These are phyloP conservation scores for Acanthosoma haemorrhoidale DNA, from an alignment of 2,888 invertebrate genomes.

Conservation along the genomic window DNA sequence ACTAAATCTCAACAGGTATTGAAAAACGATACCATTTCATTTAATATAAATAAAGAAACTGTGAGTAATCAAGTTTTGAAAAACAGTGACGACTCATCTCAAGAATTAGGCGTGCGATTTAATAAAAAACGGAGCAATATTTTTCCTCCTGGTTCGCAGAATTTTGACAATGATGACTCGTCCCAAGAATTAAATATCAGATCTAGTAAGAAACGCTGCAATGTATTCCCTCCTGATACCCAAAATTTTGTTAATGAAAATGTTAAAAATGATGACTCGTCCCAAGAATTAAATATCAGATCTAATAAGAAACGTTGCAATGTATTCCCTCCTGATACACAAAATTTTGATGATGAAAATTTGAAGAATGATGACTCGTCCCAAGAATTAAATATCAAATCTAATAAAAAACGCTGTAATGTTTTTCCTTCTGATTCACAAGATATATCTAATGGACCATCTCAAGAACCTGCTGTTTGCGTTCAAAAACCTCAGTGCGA, in stretches of 20 bases:
- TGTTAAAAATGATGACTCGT: not conserved
- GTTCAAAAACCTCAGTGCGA: not conserved
- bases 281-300: not conserved
- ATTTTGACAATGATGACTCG: not conserved
- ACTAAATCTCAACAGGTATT: not conserved
- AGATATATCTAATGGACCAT: not conserved
- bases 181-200: constrained; percentile 6
- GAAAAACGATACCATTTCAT: not conserved
- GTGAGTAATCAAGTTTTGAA: not conserved
- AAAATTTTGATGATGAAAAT: not conserved
- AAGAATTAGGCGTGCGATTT: not conserved
- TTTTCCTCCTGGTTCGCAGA: not conserved
- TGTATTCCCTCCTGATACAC: constrained; percentile 3
- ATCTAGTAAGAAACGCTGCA: not conserved
- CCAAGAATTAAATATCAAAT: not conserved
- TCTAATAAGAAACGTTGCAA: not conserved
- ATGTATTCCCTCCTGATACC: constrained; percentile 14
- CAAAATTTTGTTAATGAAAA: not conserved
- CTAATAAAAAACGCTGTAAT: constrained; percentile 13
- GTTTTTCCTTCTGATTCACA: constrained; percentile 8
- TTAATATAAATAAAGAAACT: not conserved
- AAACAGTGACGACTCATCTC: not conserved
- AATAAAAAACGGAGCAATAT: not conserved
- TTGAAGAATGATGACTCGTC: not conserved
- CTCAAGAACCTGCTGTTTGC: not conserved